A percentile compares a stretch with the other conserved stretches of the same genome.
Evolutionary conservation across 92 coral and sea anemone genomes (phyloP).

Genomic region (Siderastrea siderea): DNA sequence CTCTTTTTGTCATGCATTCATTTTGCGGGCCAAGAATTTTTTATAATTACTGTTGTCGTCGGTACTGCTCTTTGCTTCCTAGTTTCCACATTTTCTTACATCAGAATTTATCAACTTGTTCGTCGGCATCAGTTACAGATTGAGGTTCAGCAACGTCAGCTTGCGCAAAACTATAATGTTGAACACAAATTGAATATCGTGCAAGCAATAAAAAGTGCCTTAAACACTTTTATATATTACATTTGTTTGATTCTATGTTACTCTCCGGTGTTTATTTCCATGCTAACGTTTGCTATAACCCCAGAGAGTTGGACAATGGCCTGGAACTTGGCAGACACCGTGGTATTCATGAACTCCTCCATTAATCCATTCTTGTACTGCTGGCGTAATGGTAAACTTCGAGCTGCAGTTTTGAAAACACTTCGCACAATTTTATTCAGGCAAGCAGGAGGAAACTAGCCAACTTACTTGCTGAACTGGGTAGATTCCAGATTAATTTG

Average conservation of each 20-base stretch:
- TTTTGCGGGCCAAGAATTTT: neutral
- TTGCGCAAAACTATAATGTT: too few species aligned
- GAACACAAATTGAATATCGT: neutral
- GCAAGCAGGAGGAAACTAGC: too few species aligned
- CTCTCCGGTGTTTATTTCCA: neutral
- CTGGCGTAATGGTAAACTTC: neutral
- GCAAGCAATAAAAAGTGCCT: conserved; percentile 2
- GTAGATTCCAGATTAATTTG: too few species aligned
- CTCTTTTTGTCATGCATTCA: too few species aligned
- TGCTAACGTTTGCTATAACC: neutral
- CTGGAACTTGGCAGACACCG: neutral
- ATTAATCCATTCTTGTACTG: too few species aligned
- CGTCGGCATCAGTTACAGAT: conserved; percentile 6
- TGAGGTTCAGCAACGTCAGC: neutral
- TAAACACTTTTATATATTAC: conserved; percentile 12
- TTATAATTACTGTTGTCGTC: neutral
- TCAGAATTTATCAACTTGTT: conserved; percentile 6
- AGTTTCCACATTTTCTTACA: neutral
- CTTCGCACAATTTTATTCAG: too few species aligned
- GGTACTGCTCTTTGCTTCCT: neutral
- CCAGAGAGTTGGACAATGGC: neutral
- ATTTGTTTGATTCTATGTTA: conserved; percentile 12
- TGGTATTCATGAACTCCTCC: neutral
- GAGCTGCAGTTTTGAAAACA: too few species aligned
- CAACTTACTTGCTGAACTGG: too few species aligned